These are phyloP conservation scores for Scaptomyza parva DNA, from an alignment of 2,888 invertebrate species.

Conservation along the genomic window DNA sequence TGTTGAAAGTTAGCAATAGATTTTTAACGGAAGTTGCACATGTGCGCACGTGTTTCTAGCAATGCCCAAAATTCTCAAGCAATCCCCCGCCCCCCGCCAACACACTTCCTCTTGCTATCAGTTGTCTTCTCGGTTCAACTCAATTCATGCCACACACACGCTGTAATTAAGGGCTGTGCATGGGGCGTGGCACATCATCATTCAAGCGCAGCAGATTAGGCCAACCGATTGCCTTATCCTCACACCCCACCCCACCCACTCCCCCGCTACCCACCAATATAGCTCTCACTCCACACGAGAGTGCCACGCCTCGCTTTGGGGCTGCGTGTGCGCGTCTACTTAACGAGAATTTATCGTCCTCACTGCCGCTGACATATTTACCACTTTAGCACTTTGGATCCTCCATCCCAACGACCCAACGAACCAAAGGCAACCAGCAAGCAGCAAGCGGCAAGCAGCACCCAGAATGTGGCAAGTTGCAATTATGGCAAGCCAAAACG, in stretches of 20 bases:
- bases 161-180: constrained; percentile 70
- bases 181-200: constrained; percentile 78
- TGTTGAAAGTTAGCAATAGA: constrained; percentile 81
- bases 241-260: not conserved
- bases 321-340: constrained; percentile 80
- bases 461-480: constrained; percentile 23
- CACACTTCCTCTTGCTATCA: not conserved
- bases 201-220: constrained; percentile 79
- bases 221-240: constrained; percentile 65
- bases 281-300: not conserved
- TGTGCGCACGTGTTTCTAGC: constrained; percentile 76
- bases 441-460: constrained; percentile 5
- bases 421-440: no score
- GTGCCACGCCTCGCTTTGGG: constrained; percentile 14
- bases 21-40: constrained; percentile 82
- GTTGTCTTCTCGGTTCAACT: constrained; percentile 22
- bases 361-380: constrained; percentile 80
- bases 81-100: not conserved
- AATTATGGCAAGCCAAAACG: constrained; percentile 60
- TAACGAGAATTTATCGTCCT: constrained; percentile 78
- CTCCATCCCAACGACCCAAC: constrained; percentile 6
- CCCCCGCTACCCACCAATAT: no score
- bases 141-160: constrained; percentile 52
- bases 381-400: constrained; percentile 73
- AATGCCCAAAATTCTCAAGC: constrained; percentile 37